Evolutionary conservation across 2,113 vertebrate genomes (phyloP).

Genomic region (Muntiacus muntjak): DNA sequence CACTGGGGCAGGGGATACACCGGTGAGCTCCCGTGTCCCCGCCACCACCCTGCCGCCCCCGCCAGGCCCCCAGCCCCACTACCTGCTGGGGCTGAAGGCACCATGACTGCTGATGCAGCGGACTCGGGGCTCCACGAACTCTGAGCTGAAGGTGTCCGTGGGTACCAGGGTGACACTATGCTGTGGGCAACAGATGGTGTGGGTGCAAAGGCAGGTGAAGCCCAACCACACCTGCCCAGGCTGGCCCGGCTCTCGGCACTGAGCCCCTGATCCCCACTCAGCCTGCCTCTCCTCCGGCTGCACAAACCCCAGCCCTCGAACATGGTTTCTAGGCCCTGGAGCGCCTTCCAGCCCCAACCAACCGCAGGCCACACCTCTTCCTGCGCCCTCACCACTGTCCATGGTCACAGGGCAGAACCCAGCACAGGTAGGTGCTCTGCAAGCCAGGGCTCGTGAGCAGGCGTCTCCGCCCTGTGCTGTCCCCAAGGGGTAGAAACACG

Average conservation of each 20-base stretch:
- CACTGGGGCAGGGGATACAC: conserved; percentile 64
- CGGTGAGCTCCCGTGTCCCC: fast-evolving
- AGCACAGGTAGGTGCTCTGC: neutral
- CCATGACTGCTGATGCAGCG: conserved; percentile 90
- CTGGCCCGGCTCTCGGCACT: neutral
- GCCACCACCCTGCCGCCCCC: fast-evolving
- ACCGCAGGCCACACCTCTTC: fast-evolving
- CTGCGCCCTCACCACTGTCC: fast-evolving
- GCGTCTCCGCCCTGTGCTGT: fast-evolving
- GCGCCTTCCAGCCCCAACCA: fast-evolving
- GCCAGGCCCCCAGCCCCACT: neutral
- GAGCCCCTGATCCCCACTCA: too few relatives aligned
- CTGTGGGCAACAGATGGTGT: conserved; percentile 68
- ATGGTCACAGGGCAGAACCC: neutral
- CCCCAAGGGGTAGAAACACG: fast-evolving
- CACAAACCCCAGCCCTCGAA: neutral
- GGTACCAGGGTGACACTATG: conserved; percentile 89
- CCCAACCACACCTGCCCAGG: neutral
- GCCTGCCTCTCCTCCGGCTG: fast-evolving
- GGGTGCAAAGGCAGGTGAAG: fast-evolving
- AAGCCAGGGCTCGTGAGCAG: neutral
- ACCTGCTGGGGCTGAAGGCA: conserved; percentile 89
- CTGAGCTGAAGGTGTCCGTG: conserved; percentile 84
- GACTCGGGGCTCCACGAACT: conserved; percentile 86
- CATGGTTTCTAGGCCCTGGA: fast-evolving